Percentiles rank a stretch among this genome's conserved stretches.
These are phyloP conservation scores for Entosphenus tridentatus DNA, from an alignment of 2,113 vertebrate species.

Conservation along the genomic window DNA sequence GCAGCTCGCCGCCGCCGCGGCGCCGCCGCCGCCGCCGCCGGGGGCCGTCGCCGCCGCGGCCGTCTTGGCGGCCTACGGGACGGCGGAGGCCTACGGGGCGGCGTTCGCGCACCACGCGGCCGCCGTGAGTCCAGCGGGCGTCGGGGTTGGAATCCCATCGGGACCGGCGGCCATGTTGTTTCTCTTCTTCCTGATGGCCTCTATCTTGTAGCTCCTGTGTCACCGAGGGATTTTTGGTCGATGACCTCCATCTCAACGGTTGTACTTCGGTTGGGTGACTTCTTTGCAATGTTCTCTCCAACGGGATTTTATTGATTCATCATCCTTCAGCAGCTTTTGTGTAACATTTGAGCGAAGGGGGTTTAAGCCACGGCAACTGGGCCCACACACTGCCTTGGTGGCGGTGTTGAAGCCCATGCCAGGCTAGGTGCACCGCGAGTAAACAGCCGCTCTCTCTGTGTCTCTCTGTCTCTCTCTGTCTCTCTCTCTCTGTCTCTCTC, in stretches of 20 bases:
- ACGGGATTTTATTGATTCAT: not conserved
- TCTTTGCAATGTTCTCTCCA: no score
- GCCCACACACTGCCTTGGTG: no score
- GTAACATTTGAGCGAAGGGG: not conserved
- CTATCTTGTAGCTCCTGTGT: not conserved
- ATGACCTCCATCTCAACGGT: no score
- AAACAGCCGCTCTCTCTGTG: not conserved
- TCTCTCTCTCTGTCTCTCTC: not conserved
- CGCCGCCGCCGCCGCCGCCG: constrained; percentile 73
- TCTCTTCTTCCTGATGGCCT: no score
- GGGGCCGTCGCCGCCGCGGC: constrained; percentile 16
- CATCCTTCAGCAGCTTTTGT: not conserved
- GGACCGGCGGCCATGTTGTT: not conserved
- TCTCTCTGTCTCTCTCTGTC: not conserved
- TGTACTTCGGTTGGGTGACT: no score
- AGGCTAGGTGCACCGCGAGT: not conserved
- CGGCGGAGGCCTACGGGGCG: constrained; percentile 1
- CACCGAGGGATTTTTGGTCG: no score
- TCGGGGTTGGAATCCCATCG: no score
- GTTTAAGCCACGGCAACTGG: not conserved
- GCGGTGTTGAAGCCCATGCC: not conserved
- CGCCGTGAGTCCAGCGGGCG: not conserved
- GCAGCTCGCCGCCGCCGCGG: constrained; percentile 57
- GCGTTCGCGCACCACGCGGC: not conserved
- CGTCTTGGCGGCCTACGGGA: constrained; percentile 13